Conservation (phyloP, 2,113 vertebrate species). For the Notechis scutatus region DNA sequence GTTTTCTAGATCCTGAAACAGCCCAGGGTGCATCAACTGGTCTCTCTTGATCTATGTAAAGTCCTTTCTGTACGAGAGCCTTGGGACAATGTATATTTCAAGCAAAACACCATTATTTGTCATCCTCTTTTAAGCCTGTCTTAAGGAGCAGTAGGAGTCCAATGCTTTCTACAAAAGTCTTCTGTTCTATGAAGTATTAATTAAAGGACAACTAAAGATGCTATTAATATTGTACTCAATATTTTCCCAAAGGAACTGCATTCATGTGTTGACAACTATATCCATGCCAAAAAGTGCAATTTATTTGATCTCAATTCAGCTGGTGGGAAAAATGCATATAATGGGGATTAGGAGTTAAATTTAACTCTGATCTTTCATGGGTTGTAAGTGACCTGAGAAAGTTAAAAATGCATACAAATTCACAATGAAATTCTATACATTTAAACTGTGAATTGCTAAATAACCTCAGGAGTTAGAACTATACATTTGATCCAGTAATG, state of each 20-base stretch:
- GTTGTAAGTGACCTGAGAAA: not conserved
- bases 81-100: not conserved
- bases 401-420: not conserved
- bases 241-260: not conserved
- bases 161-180: not conserved
- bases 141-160: not conserved
- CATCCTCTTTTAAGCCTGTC: constrained; percentile 2
- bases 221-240: constrained; percentile 9
- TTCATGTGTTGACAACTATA: not conserved
- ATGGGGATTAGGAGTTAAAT: not conserved
- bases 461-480: not conserved
- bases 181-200: not conserved
- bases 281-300: not conserved
- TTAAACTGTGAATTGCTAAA: not conserved
- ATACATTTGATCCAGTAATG: not conserved
- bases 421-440: not conserved
- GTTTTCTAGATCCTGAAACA: not conserved
- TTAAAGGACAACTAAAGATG: not conserved
- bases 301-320: constrained; percentile 12
- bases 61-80: not conserved
- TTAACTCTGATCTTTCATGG: not conserved
- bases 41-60: not conserved
- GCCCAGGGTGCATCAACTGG: not conserved
- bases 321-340: not conserved
- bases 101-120: not conserved